Evolutionary conservation across 1,140 invertebrate species (phyloP).

Genomic region (Pectinophora gossypiella): DNA sequence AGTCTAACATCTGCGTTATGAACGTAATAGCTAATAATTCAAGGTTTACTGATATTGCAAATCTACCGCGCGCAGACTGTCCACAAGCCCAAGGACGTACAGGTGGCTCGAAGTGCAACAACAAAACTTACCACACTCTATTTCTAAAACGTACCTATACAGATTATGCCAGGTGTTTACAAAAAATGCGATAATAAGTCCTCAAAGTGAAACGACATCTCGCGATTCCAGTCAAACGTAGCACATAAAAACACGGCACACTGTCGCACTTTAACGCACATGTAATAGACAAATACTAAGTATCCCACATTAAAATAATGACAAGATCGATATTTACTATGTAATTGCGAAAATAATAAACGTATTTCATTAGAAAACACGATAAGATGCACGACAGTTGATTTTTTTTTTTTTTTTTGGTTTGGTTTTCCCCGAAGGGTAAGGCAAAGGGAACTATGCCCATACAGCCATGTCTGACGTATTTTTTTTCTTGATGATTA

Average conservation of each 20-base stretch:
- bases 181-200: slow-evolving; percentile 12
- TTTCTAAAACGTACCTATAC: neutral
- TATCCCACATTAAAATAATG: too few relatives aligned
- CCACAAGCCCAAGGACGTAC: neutral
- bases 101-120: neutral
- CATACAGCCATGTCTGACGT: too few relatives aligned
- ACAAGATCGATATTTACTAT: too few relatives aligned
- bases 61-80: neutral
- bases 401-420: too few relatives aligned
- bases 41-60: neutral
- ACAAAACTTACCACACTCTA: neutral
- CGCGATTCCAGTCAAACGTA: neutral
- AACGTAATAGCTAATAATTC: too few relatives aligned
- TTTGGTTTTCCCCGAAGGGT: too few relatives aligned
- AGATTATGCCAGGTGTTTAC: slow-evolving; percentile 17
- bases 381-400: neutral
- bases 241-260: neutral
- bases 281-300: too few relatives aligned
- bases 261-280: too few relatives aligned
- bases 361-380: neutral
- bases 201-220: slow-evolving; percentile 13
- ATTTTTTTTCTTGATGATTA: too few relatives aligned
- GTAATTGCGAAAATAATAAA: neutral
- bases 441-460: too few relatives aligned
- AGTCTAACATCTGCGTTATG: too few relatives aligned